phyloP scores from a whole-genome alignment of 2,888 invertebrate genomes.

The Drosophila longiperda region DNA sequence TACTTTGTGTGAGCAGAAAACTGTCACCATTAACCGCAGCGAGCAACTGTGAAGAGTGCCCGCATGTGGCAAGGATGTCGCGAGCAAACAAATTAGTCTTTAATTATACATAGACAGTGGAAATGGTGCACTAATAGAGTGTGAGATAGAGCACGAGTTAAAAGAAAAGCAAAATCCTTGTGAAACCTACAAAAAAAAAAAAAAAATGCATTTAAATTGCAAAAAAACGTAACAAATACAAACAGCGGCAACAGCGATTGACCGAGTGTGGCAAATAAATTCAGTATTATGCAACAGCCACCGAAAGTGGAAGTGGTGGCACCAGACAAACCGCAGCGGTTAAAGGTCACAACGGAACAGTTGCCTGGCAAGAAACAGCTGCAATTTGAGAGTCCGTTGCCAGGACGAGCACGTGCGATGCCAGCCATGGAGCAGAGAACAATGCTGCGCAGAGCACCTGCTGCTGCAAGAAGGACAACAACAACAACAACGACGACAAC shows the following conservation, averaged over 20 bases:
- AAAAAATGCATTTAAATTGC: constrained; percentile 41
- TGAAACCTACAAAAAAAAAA: constrained; percentile 35
- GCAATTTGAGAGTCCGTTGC: constrained; percentile 80
- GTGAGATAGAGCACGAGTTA: constrained; percentile 1
- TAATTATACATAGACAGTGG: constrained; percentile 62
- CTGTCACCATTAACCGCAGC: constrained; percentile 70
- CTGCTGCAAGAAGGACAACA: neutral
- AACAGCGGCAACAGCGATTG: constrained; percentile 16
- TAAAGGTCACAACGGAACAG: constrained; percentile 25
- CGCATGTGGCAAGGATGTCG: constrained; percentile 52
- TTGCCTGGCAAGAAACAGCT: constrained; percentile 70
- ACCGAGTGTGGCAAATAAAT: constrained; percentile 22
- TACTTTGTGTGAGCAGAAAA: constrained; percentile 68
- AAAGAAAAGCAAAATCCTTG: constrained; percentile 12
- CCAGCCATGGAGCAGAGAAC: constrained; percentile 19
- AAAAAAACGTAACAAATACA: constrained; percentile 39
- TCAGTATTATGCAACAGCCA: constrained; percentile 59
- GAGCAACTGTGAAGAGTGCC: constrained; percentile 38
- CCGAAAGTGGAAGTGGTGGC: constrained; percentile 41
- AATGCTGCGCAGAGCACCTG: constrained; percentile 26
- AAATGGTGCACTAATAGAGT: constrained; percentile 19
- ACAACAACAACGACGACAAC: constrained; percentile 28
- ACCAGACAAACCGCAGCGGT: constrained; percentile 60
- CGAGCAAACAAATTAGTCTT: constrained; percentile 71
- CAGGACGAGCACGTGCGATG: constrained; percentile 49